Conservation (phyloP, 2,113 vertebrate genomes). For the Rhynchomys soricoides region DNA sequence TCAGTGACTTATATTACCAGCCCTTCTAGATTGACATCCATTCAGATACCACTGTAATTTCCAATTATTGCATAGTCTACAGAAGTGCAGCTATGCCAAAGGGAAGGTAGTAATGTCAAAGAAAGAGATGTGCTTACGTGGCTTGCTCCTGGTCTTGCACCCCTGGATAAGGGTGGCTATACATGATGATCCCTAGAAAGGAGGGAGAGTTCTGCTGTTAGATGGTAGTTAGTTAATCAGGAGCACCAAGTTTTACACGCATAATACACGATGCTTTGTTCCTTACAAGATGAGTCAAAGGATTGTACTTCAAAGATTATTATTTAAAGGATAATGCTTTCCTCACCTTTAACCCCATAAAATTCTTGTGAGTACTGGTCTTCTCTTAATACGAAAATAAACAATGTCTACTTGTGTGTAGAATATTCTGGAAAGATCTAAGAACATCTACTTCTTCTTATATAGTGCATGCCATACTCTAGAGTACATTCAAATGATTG, state of each 20-base stretch:
- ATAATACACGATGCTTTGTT: background rate
- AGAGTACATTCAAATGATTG: background rate
- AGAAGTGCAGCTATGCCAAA: background rate
- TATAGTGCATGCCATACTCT: background rate
- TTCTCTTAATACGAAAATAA: background rate
- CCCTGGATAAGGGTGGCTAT: constrained; percentile 95
- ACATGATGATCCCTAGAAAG: constrained; percentile 93
- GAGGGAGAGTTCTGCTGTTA: constrained; percentile 71
- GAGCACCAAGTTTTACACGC: background rate
- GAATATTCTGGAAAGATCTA: background rate
- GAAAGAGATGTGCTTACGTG: constrained; percentile 89
- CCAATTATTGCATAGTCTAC: constrained; percentile 42
- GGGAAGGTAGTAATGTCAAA: background rate
- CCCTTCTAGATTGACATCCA: constrained; percentile 57
- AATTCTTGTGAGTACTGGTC: background rate
- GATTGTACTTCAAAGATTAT: background rate
- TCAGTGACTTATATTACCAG: constrained; percentile 48
- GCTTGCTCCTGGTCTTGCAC: constrained; percentile 91
- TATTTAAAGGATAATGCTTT: background rate
- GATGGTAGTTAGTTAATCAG: background rate
- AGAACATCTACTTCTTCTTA: background rate
- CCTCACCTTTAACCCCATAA: background rate
- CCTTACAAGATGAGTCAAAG: background rate
- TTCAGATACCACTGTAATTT: constrained; percentile 59
- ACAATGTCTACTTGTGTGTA: background rate